Evolutionary conservation across 2,113 vertebrate species (phyloP), one percentile per base, ranked within the genome.

Genomic region (Isurus oxyrinchus): DNA sequence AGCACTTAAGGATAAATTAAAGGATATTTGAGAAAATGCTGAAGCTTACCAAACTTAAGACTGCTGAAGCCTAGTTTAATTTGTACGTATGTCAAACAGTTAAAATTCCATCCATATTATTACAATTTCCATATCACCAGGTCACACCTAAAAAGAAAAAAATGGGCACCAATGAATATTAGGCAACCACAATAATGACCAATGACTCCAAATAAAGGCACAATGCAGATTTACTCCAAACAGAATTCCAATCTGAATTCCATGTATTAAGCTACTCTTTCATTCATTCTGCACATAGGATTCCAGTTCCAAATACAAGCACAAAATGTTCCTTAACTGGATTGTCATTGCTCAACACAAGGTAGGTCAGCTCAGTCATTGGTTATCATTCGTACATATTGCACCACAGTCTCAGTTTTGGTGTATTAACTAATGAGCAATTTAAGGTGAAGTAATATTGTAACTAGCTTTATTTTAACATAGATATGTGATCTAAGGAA

Each of bases 21-120:
- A 57, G 57, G 55, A 61, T 59, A 91, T 35, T 95, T 95, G 44
- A 95, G 67, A 31, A 95, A 72, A 53, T 72, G 27, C 49, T 49
- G 27, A 66, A 95, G 55, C 94, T 95, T 76, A 95, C 94, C 67
- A 72, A 95, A 91, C 27, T 59, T 10, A 35, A 63, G 49, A 55
- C 94, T 55, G 44, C 40, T 53, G 49, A 55, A 35, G 8, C 69
- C 93, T 76, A 72, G 2, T 95, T 49, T 35, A 76, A 16, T 35
- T 25, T 72, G 94, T 25, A 53, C 25, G 25, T 95, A 49, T 55
- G 27, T 72, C 67, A 19, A 76, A 27, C 67, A 95, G 16, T 72
- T 72, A 95, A 72, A 49, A 5, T 69, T 44, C 25, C 94, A 95
- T 72, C 94, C 94, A 95, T 95, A 53, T 72, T 95, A 72, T 53